phyloP scores from a whole-genome alignment of 2,888 invertebrate genomes.

The Ochropleura plecta region DNA sequence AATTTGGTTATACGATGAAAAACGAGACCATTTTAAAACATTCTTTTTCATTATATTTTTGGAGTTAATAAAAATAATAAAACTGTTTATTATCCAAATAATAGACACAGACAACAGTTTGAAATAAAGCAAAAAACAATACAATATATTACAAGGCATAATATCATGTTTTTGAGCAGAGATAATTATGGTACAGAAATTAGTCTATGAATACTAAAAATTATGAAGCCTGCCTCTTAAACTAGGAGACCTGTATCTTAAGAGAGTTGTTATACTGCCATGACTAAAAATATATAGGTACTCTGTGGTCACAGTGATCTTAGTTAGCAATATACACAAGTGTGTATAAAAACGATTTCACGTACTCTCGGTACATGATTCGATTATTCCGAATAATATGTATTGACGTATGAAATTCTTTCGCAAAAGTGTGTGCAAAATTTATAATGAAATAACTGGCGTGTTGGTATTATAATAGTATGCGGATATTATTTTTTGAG shows the following conservation, averaged over 20 bases:
- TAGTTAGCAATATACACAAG: constrained; percentile 17
- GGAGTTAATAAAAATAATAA: too few relatives aligned
- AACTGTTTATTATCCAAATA: too few relatives aligned
- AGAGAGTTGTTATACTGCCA: constrained; percentile 13
- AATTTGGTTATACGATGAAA: background rate
- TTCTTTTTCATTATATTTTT: too few relatives aligned
- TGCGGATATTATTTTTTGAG: constrained; percentile 7
- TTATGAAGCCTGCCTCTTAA: too few relatives aligned
- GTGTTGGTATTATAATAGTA: constrained; percentile 1
- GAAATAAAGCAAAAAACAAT: too few relatives aligned
- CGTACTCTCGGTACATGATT: constrained; percentile 47
- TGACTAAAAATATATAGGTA: background rate
- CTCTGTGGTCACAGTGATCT: constrained; percentile 26
- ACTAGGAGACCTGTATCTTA: too few relatives aligned
- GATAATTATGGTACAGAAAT: too few relatives aligned
- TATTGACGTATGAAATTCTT: constrained; percentile 42
- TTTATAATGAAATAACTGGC: constrained; percentile 26
- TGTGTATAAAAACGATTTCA: constrained; percentile 48
- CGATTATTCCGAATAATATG: constrained; percentile 46
- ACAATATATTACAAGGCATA: too few relatives aligned
- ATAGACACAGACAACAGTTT: too few relatives aligned
- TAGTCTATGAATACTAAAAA: too few relatives aligned
- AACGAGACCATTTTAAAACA: too few relatives aligned
- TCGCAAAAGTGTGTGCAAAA: constrained; percentile 48
- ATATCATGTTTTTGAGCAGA: too few relatives aligned